These are phyloP conservation scores for Fragum sueziense DNA, from an alignment of 2,888 invertebrate genomes.

Conservation along the genomic window DNA sequence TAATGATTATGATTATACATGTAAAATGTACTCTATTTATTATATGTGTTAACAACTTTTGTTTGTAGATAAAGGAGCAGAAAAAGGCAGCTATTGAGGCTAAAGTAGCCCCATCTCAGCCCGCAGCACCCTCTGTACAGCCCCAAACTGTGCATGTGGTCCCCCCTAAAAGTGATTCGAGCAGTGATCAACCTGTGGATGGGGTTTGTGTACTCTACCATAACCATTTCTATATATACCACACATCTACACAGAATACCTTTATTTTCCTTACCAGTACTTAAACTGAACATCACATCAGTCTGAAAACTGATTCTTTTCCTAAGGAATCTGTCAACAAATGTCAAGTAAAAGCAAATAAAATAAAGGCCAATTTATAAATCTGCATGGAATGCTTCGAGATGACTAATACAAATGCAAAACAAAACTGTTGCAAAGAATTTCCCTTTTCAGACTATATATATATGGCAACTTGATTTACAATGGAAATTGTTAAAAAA, in stretches of 20 bases:
- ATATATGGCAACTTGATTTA: too few species aligned
- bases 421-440: too few species aligned
- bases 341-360: too few species aligned
- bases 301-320: too few species aligned
- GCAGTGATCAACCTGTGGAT: slow-evolving; percentile 20
- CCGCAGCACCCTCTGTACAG: not conserved
- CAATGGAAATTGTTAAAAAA: too few species aligned
- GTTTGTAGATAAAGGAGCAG: slow-evolving; percentile 40
- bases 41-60: not conserved
- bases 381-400: too few species aligned
- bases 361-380: too few species aligned
- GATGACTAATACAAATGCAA: too few species aligned
- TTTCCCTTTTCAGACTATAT: too few species aligned
- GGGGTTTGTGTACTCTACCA: slow-evolving; percentile 15
- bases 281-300: too few species aligned
- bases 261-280: not conserved
- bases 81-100: slow-evolving; percentile 41
- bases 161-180: slow-evolving; percentile 37
- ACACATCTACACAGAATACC: not conserved
- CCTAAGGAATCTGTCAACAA: too few species aligned
- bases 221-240: not conserved
- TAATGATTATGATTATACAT: not conserved
- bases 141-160: slow-evolving; percentile 29
- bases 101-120: slow-evolving; percentile 24
- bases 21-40: not conserved